phyloP scores from a whole-genome alignment of 2,113 vertebrate genomes.

The Centropus unirufus region DNA sequence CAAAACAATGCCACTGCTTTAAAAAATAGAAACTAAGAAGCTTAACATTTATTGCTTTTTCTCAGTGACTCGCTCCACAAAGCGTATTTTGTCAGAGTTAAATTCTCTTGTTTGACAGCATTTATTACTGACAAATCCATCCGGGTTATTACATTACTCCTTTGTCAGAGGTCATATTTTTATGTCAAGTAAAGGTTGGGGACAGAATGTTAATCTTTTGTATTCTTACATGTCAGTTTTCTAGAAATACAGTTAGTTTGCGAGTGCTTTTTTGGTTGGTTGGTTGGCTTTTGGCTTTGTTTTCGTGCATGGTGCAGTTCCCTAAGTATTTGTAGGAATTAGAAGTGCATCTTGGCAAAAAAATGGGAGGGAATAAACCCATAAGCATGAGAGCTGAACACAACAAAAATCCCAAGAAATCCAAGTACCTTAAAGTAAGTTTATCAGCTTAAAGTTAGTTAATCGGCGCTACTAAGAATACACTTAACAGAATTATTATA shows the following conservation, averaged over 20 bases:
- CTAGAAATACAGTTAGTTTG: not conserved
- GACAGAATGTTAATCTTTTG: not conserved
- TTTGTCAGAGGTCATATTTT: not conserved
- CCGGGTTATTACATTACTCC: not conserved
- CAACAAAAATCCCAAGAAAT: not conserved
- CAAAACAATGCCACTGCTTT: not conserved
- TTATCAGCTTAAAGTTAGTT: not conserved
- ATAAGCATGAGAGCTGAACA: not conserved
- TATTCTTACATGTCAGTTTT: not conserved
- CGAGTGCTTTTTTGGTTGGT: not conserved
- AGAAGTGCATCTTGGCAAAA: not conserved
- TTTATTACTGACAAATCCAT: not conserved
- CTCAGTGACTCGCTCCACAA: not conserved
- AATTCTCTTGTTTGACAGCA: not conserved
- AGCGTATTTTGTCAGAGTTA: not conserved
- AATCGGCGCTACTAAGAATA: not conserved
- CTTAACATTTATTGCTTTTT: not conserved
- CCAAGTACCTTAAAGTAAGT: not conserved
- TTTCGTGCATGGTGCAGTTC: not conserved
- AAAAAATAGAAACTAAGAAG: not conserved
- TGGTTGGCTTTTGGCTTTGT: not conserved
- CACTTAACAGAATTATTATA: not conserved
- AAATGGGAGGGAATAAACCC: not conserved
- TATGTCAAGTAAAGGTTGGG: not conserved
- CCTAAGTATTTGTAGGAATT: not conserved